Conservation (phyloP, 2,113 vertebrate species). For the Saguinus imperator region DNA sequence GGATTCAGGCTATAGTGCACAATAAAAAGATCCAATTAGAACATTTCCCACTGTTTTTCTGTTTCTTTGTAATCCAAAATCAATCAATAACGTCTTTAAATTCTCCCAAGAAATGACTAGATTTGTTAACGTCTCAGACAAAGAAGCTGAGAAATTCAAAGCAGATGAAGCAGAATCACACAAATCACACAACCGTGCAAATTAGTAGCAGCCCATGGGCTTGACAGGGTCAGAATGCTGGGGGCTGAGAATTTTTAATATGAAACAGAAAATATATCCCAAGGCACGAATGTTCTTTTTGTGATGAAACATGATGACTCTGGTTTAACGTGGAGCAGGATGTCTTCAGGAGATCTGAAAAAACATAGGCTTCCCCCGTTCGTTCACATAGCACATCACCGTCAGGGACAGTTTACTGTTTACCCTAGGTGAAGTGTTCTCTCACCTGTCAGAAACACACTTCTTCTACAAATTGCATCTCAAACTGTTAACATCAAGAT, state of each 20-base stretch:
- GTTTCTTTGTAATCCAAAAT: constrained; percentile 28
- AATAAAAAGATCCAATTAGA: constrained; percentile 37
- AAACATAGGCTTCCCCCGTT: rapidly evolving
- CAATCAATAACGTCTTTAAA: background rate
- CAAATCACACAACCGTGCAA: background rate
- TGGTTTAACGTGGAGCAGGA: background rate
- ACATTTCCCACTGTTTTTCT: background rate
- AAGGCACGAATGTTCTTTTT: background rate
- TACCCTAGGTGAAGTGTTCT: background rate
- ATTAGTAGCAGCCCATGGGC: background rate
- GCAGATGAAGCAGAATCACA: constrained; percentile 5
- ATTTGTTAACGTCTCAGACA: background rate
- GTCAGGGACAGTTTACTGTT: too few relatives aligned
- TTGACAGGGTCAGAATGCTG: background rate
- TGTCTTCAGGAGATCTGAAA: background rate
- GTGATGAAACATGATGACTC: background rate
- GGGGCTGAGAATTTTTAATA: background rate
- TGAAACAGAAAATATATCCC: constrained; percentile 30
- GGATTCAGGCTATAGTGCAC: background rate
- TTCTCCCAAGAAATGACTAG: background rate
- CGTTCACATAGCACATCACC: rapidly evolving
- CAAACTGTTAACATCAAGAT: background rate
- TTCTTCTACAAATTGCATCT: background rate
- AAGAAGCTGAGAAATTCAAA: constrained; percentile 36
- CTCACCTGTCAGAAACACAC: too few relatives aligned